These are phyloP conservation scores for Sebastes minor DNA, from an alignment of 2,797 vertebrate genomes.

Conservation along the genomic window DNA sequence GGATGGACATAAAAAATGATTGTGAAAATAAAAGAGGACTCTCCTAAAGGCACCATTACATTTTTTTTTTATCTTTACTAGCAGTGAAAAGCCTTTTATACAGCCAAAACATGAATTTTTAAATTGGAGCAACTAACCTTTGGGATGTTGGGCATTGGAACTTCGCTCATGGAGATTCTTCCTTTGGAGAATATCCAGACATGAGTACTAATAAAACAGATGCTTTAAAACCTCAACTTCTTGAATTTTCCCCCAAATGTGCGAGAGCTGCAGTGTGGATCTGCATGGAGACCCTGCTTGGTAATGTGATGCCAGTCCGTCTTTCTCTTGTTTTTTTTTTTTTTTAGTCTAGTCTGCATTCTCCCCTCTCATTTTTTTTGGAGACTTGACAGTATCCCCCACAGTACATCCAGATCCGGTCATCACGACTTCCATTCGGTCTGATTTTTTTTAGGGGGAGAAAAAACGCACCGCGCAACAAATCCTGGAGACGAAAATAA, in stretches of 20 bases:
- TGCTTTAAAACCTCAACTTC: slow-evolving; percentile 43
- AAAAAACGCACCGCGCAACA: slow-evolving; percentile 37
- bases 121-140: slow-evolving; percentile 53
- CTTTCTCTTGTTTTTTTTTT: background rate
- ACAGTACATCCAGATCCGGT: slow-evolving; percentile 46
- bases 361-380: slow-evolving; percentile 20
- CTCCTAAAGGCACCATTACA: background rate
- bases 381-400: slow-evolving; percentile 40
- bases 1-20: slow-evolving; percentile 1
- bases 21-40: background rate
- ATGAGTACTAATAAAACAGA: background rate
- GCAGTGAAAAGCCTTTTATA: background rate
- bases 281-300: slow-evolving; percentile 14
- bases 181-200: slow-evolving; percentile 22
- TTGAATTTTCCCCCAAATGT: slow-evolving; percentile 21
- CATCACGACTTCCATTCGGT: slow-evolving; percentile 61
- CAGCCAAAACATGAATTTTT: background rate
- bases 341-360: slow-evolving; percentile 36
- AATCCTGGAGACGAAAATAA: slow-evolving; percentile 41
- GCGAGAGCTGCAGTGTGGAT: slow-evolving; percentile 29
- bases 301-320: slow-evolving; percentile 26
- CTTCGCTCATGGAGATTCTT: slow-evolving; percentile 40
- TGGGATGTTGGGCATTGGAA: slow-evolving; percentile 52
- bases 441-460: background rate
- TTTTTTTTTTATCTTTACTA: background rate